Conservation (phyloP, 2,888 invertebrate species). For the Scaptodrosophila latifasciaeformis region DNA sequence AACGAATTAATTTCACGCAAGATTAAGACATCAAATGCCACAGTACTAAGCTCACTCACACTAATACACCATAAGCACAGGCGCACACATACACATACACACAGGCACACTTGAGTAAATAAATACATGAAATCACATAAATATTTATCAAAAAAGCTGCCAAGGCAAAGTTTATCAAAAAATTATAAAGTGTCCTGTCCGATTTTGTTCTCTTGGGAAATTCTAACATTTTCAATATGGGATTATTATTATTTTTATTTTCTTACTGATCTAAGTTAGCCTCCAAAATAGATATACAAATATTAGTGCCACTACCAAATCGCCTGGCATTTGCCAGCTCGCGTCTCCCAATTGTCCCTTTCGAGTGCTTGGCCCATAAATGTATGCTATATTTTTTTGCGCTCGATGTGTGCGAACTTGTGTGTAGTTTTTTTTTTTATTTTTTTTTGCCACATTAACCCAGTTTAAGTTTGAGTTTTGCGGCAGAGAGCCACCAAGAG, state of each 20-base stretch:
- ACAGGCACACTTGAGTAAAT: neutral
- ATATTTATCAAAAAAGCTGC: too few relatives aligned
- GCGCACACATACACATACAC: neutral
- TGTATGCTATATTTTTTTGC: constrained; percentile 17
- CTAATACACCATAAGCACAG: neutral
- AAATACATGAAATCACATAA: too few relatives aligned
- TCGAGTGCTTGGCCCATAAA: constrained; percentile 12
- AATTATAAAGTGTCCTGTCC: too few relatives aligned
- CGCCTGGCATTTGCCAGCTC: neutral
- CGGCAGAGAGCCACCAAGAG: constrained; percentile 6
- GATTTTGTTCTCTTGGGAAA: too few relatives aligned
- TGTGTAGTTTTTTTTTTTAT: neutral
- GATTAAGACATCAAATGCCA: constrained; percentile 69
- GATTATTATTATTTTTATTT: too few relatives aligned
- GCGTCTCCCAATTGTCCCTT: neutral
- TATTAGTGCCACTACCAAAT: neutral
- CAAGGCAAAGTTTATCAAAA: too few relatives aligned
- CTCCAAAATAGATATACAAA: too few relatives aligned
- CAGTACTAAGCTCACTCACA: constrained; percentile 6
- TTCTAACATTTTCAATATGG: too few relatives aligned
- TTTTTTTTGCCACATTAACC: constrained; percentile 55
- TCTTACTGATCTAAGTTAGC: too few relatives aligned
- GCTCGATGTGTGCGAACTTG: neutral
- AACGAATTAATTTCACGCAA: constrained; percentile 72
- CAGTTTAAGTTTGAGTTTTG: constrained; percentile 37